Percentiles rank a stretch among this genome's conserved stretches.
phyloP scores from a whole-genome alignment of 2,888 invertebrate genomes.

The Ganaspis brasiliensis region DNA sequence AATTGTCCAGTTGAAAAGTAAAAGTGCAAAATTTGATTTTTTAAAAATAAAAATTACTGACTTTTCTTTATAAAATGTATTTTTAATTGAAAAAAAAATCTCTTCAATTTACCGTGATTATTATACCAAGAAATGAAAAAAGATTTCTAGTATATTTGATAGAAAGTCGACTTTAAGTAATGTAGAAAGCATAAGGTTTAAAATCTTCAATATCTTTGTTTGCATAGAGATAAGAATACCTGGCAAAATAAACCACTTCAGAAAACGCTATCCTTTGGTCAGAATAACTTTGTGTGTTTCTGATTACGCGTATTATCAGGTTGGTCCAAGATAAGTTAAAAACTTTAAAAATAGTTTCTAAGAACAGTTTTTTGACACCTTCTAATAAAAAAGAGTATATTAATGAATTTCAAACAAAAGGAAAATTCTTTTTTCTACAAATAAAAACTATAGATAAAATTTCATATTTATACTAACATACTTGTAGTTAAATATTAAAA shows the following conservation, averaged over 20 bases:
- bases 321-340: slow-evolving; percentile 68
- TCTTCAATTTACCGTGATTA: no score
- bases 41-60: no score
- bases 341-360: slow-evolving; percentile 61
- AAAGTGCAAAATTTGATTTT: no score
- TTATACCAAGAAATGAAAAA: background rate
- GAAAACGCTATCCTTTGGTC: slow-evolving; percentile 66
- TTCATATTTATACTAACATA: no score
- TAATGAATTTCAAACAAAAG: no score
- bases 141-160: background rate
- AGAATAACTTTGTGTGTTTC: slow-evolving; percentile 72
- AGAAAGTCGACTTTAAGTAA: background rate
- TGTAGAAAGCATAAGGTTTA: slow-evolving; percentile 56
- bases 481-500: no score
- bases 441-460: background rate
- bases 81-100: background rate
- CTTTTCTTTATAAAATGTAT: no score
- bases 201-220: slow-evolving; percentile 75
- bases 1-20: no score
- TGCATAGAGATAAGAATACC: slow-evolving; percentile 69
- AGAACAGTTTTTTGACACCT: slow-evolving; percentile 33
- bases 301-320: slow-evolving; percentile 72
- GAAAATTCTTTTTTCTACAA: background rate
- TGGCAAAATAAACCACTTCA: slow-evolving; percentile 79
- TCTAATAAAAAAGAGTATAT: slow-evolving; percentile 1